Evolutionary conservation across 2,888 invertebrate genomes (phyloP).

Genomic region (Acleris emargana): DNA sequence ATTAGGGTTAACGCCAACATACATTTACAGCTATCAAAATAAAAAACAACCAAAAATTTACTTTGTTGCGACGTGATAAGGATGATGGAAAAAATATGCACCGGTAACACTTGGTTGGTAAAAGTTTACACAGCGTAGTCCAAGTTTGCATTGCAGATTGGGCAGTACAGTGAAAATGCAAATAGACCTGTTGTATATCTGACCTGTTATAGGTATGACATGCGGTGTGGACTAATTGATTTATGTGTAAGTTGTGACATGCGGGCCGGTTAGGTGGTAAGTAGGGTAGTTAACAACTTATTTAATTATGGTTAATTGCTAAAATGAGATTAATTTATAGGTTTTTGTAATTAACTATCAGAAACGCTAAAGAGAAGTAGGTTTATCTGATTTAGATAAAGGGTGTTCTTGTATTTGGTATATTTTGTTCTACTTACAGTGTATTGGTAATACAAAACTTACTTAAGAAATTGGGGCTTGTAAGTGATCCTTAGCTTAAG

Average conservation of each 20-base stretch:
- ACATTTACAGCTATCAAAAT: slow-evolving; percentile 11
- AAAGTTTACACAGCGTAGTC: slow-evolving; percentile 61
- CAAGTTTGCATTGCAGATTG: slow-evolving; percentile 77
- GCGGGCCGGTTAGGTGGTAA: neutral
- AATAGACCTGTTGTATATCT: slow-evolving; percentile 60
- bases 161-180: slow-evolving; percentile 73
- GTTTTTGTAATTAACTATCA: too few relatives aligned
- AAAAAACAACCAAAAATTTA: slow-evolving; percentile 9
- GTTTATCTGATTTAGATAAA: too few relatives aligned
- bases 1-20: slow-evolving; percentile 47
- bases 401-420: too few relatives aligned
- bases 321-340: too few relatives aligned
- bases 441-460: too few relatives aligned
- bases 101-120: slow-evolving; percentile 43
- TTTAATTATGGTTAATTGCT: too few relatives aligned
- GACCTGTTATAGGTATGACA: slow-evolving; percentile 46
- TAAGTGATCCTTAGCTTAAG: too few relatives aligned
- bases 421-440: too few relatives aligned
- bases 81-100: slow-evolving; percentile 9
- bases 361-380: too few relatives aligned
- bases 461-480: too few relatives aligned
- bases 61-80: slow-evolving; percentile 33
- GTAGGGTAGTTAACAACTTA: too few relatives aligned
- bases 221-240: slow-evolving; percentile 39
- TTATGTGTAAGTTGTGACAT: slow-evolving; percentile 30